A percentile compares a stretch with the other conserved stretches of the same genome.
These are phyloP conservation scores for Sparus aurata DNA, from an alignment of 2,797 vertebrate genomes.

Conservation along the genomic window DNA sequence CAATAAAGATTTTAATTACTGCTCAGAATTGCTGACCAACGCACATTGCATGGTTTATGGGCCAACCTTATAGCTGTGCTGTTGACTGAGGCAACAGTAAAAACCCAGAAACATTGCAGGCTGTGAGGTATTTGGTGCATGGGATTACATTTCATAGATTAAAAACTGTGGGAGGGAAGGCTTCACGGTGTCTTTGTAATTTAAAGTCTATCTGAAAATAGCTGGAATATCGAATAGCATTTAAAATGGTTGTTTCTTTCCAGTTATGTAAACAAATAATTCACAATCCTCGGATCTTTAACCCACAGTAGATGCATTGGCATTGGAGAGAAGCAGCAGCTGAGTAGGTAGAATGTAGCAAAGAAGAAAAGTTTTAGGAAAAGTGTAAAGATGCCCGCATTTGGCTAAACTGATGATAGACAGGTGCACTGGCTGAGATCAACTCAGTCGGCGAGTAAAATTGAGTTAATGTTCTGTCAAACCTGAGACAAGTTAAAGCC, in stretches of 20 bases:
- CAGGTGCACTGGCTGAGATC: background rate
- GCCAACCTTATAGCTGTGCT: slow-evolving; percentile 49
- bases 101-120: slow-evolving; percentile 38
- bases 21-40: slow-evolving; percentile 64
- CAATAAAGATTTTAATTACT: slow-evolving; percentile 73
- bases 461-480: too few relatives aligned
- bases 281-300: slow-evolving; percentile 12
- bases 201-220: slow-evolving; percentile 6
- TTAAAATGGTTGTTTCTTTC: slow-evolving; percentile 17
- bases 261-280: slow-evolving; percentile 43
- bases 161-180: slow-evolving; percentile 8
- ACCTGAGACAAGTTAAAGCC: too few relatives aligned
- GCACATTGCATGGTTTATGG: slow-evolving; percentile 60
- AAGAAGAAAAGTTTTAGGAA: background rate
- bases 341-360: background rate
- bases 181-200: slow-evolving; percentile 1
- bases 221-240: background rate
- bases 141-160: slow-evolving; percentile 43
- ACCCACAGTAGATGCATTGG: background rate
- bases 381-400: slow-evolving; percentile 8
- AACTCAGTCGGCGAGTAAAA: too few relatives aligned
- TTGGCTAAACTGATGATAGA: background rate
- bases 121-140: slow-evolving; percentile 42
- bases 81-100: slow-evolving; percentile 30
- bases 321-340: background rate